Evolutionary conservation across 2,888 invertebrate species (phyloP).

Genomic region (Drosophila helvetica): DNA sequence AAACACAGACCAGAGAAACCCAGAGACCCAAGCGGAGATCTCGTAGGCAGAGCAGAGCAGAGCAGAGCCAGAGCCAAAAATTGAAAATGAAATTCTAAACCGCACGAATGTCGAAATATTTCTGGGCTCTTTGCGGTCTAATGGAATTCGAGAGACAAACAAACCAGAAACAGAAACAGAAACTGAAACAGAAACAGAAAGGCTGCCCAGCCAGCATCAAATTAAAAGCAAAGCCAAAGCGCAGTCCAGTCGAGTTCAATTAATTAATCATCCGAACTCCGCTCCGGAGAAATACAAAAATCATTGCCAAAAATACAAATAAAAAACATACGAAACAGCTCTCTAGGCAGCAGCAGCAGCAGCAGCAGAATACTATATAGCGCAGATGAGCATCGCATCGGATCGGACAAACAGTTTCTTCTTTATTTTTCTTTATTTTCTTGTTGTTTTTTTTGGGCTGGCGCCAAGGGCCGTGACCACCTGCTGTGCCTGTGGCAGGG

Average conservation of each 20-base stretch:
- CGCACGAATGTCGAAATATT: constrained; percentile 77
- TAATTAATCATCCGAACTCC: constrained; percentile 73
- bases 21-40: constrained; percentile 17
- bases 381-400: constrained; percentile 9
- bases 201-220: constrained; percentile 54
- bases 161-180: constrained; percentile 41
- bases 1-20: constrained; percentile 18
- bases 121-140: constrained; percentile 55
- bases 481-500: constrained; percentile 75
- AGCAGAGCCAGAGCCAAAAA: constrained; percentile 39
- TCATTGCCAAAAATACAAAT: constrained; percentile 67
- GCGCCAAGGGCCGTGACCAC: constrained; percentile 81
- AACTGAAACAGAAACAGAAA: constrained; percentile 33
- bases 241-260: constrained; percentile 64
- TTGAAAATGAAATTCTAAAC: constrained; percentile 78
- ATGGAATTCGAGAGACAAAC: constrained; percentile 66
- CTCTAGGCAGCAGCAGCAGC: constrained; percentile 28
- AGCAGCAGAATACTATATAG: constrained; percentile 6
- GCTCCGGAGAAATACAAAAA: constrained; percentile 49
- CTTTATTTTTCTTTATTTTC: not conserved
- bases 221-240: constrained; percentile 58
- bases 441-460: constrained; percentile 57
- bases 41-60: constrained; percentile 18
- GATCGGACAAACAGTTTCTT: constrained; percentile 39
- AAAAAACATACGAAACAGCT: constrained; percentile 30